These are phyloP conservation scores for Calvadosia cruxmelitensis DNA, from an alignment of 30 jellyfish, hydroid and myxozoan genomes.

Conservation along the genomic window DNA sequence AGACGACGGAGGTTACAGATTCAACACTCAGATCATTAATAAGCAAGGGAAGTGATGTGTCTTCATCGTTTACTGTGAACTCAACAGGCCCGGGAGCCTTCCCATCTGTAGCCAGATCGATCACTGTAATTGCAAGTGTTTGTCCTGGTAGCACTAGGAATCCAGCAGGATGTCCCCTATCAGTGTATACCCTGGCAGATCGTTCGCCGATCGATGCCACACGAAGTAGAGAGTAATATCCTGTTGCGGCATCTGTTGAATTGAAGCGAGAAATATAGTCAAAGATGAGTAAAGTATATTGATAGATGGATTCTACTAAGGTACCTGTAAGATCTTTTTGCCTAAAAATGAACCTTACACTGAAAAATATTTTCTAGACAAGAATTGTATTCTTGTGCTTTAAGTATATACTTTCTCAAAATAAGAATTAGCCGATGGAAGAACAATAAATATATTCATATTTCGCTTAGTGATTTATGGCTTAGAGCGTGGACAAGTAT, in stretches of 20 bases:
- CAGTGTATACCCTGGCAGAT: slow-evolving; percentile 51
- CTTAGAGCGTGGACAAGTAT: no score
- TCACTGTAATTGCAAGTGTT: slow-evolving; percentile 69
- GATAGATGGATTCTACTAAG: no score
- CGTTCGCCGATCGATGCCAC: slow-evolving; percentile 73
- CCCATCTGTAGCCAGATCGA: slow-evolving; percentile 91
- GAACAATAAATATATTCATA: no score
- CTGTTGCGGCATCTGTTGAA: slow-evolving; percentile 75
- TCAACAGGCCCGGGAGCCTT: slow-evolving; percentile 81
- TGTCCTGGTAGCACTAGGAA: slow-evolving; percentile 58
- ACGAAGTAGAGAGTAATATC: slow-evolving; percentile 65
- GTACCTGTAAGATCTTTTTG: no score
- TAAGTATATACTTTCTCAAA: no score
- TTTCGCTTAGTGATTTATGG: no score
- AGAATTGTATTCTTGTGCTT: no score
- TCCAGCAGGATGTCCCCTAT: slow-evolving; percentile 87
- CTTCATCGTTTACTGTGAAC: slow-evolving; percentile 67
- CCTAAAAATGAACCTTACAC: no score
- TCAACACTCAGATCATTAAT: no score
- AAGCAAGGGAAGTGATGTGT: slow-evolving; percentile 54
- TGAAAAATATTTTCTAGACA: no score
- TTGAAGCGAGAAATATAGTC: not conserved
- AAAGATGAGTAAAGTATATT: not conserved
- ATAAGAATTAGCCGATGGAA: no score
- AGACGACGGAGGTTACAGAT: no score